A percentile compares a stretch with the other conserved stretches of the same genome.
Conservation (phyloP, 2,888 invertebrate genomes). For the Tetranychus piercei region DNA sequence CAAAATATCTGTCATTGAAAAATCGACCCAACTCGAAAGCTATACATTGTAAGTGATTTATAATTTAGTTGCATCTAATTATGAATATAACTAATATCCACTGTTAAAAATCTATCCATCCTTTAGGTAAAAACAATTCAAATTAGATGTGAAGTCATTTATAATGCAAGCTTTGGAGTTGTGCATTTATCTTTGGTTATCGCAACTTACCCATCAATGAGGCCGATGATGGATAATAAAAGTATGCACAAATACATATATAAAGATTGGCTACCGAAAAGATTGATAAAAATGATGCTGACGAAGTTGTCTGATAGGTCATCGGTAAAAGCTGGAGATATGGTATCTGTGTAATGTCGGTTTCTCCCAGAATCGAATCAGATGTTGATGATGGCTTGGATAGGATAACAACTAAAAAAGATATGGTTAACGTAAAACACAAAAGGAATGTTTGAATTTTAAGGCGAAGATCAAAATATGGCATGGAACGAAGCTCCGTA, state of each 20-base stretch:
- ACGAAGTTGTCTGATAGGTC: conserved; percentile 19
- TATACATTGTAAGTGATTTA: no score
- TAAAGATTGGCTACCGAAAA: conserved; percentile 21
- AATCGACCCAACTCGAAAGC: no score
- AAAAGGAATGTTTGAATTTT: conserved; percentile 22
- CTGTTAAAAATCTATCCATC: no score
- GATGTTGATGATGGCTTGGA: conserved; percentile 12
- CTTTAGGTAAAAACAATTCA: no score
- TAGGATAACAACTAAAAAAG: conserved; percentile 18
- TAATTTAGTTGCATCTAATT: no score
- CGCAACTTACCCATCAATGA: conserved; percentile 17
- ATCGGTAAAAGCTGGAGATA: conserved; percentile 21
- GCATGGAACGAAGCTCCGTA: conserved; percentile 85
- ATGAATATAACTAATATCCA: no score
- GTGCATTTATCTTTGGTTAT: neutral
- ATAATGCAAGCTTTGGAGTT: neutral
- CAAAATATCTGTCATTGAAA: no score
- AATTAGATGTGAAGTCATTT: no score
- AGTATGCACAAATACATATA: conserved; percentile 19
- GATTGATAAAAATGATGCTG: conserved; percentile 18
- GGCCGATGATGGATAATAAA: conserved; percentile 20
- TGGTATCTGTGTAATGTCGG: conserved; percentile 15
- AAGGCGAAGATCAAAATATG: conserved; percentile 51
- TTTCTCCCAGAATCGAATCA: conserved; percentile 11
- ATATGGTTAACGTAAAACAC: conserved; percentile 20